Conservation (phyloP, 1,140 invertebrate species). For the Aleiodes sp. region DNA sequence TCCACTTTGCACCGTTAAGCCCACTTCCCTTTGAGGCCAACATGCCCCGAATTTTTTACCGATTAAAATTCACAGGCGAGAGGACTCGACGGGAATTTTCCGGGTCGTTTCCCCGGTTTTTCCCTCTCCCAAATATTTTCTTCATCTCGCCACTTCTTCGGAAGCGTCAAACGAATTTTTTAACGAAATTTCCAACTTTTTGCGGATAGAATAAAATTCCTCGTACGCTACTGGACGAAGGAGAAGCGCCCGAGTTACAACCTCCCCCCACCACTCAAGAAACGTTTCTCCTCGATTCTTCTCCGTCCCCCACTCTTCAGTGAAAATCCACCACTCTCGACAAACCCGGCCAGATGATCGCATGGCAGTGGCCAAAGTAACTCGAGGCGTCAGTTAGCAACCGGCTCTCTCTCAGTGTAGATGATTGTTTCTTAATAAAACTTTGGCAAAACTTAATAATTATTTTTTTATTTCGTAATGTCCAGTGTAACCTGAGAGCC, state of each 20-base stretch:
- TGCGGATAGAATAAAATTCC: background rate
- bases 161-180: background rate
- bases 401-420: constrained; percentile 53
- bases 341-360: constrained; percentile 58
- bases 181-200: background rate
- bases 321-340: constrained; percentile 14
- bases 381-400: constrained; percentile 63
- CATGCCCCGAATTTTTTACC: too few species aligned
- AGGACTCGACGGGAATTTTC: too few species aligned
- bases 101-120: too few species aligned
- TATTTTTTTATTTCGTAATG: constrained; percentile 43
- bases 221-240: background rate
- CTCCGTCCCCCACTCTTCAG: constrained; percentile 18
- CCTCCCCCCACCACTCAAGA: background rate
- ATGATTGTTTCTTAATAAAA: constrained; percentile 17
- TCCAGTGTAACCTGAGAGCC: constrained; percentile 48
- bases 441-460: too few species aligned
- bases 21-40: too few species aligned
- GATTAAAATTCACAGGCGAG: too few species aligned
- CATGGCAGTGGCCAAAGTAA: constrained; percentile 39
- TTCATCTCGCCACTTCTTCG: too few species aligned
- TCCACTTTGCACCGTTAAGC: too few species aligned
- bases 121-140: too few species aligned
- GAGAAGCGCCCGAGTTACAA: background rate
- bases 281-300: background rate